A percentile compares a stretch with the other conserved stretches of the same genome.
These are phyloP conservation scores for Drosophila kambysellisi DNA, from an alignment of 2,888 invertebrate species.

Conservation along the genomic window DNA sequence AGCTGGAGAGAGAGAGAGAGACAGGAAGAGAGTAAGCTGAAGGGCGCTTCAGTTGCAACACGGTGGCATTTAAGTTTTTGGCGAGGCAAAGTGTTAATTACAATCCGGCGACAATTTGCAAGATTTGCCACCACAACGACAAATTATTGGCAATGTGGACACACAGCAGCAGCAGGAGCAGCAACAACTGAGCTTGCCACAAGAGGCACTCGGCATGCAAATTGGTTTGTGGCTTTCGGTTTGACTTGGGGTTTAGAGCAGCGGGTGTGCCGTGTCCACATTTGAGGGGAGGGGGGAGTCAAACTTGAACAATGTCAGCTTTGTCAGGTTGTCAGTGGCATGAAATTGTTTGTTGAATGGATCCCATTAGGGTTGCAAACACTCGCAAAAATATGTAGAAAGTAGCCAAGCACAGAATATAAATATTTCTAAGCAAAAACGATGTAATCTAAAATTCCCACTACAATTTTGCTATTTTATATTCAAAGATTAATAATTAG, in stretches of 20 bases:
- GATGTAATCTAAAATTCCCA: no score
- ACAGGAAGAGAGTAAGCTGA: background rate
- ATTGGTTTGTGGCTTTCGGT: slow-evolving; percentile 40
- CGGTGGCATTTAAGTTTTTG: slow-evolving; percentile 53
- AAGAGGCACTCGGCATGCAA: slow-evolving; percentile 25
- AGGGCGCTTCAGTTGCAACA: slow-evolving; percentile 16
- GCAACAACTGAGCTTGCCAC: slow-evolving; percentile 4
- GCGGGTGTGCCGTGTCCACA: slow-evolving; percentile 2
- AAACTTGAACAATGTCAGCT: slow-evolving; percentile 34
- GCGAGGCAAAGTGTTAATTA: slow-evolving; percentile 69
- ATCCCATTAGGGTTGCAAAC: slow-evolving; percentile 43
- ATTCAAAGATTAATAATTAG: no score
- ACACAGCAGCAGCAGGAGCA: slow-evolving; percentile 6
- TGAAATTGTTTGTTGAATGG: slow-evolving; percentile 34
- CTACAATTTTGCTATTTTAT: no score
- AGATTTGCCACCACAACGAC: slow-evolving; percentile 52
- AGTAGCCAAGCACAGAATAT: background rate
- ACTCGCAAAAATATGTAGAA: background rate
- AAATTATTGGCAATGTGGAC: slow-evolving; percentile 55
- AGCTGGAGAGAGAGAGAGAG: background rate
- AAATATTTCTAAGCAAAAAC: background rate
- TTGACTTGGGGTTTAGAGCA: background rate
- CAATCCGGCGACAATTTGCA: slow-evolving; percentile 65
- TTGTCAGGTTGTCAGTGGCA: slow-evolving; percentile 32
- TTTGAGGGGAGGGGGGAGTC: background rate